Evolutionary conservation across 2,113 vertebrate genomes (phyloP).

Genomic region (Addax nasomaculatus): DNA sequence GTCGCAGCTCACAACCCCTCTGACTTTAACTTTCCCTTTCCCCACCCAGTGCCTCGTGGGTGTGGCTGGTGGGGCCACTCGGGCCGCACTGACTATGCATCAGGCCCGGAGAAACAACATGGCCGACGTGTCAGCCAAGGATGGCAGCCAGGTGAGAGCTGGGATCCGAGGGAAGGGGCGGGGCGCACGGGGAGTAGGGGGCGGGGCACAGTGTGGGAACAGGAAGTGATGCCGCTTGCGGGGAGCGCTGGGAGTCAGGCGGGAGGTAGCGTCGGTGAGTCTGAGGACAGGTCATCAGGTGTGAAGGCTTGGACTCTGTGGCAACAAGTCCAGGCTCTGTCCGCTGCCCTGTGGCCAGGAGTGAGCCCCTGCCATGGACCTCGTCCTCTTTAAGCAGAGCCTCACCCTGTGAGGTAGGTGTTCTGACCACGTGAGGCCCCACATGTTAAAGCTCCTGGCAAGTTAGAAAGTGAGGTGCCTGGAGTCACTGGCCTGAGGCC

Average conservation of each 20-base stretch:
- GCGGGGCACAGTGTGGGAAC: background rate
- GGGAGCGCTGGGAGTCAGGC: accelerated
- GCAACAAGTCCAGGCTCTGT: background rate
- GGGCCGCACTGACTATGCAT: constrained; percentile 91
- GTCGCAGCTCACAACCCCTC: accelerated
- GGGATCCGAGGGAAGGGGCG: accelerated
- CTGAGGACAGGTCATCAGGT: no score
- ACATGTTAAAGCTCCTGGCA: background rate
- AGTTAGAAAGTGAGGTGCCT: background rate
- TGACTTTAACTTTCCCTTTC: background rate
- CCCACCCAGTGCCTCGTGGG: constrained; percentile 87
- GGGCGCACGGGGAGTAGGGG: accelerated
- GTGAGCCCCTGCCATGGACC: background rate
- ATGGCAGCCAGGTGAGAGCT: constrained; percentile 89
- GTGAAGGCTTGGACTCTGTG: background rate
- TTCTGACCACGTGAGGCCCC: background rate
- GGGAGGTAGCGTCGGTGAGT: background rate
- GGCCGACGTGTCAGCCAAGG: constrained; percentile 93
- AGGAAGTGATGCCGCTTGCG: background rate
- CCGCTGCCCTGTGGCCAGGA: background rate
- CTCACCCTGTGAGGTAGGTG: background rate
- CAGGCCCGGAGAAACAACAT: constrained; percentile 94
- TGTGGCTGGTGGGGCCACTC: constrained; percentile 92
- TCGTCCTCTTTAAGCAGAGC: background rate
- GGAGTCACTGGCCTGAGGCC: background rate